phyloP scores from a whole-genome alignment of 2,113 vertebrate species.

The Embiotoca jacksoni region DNA sequence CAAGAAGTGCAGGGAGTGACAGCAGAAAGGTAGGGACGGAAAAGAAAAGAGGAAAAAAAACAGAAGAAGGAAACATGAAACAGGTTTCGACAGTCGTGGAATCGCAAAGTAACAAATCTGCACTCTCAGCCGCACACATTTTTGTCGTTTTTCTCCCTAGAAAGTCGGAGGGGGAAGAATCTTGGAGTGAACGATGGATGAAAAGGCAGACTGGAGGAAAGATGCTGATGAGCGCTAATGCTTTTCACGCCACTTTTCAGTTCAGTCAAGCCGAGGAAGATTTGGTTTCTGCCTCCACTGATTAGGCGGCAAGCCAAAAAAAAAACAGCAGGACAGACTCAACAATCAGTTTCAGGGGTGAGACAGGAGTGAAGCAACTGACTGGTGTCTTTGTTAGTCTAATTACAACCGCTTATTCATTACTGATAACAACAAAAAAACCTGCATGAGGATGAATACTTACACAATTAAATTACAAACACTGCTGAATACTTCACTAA shows the following conservation, averaged over 20 bases:
- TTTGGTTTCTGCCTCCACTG: conserved; percentile 50
- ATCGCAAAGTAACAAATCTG: conserved; percentile 51
- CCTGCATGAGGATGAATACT: not conserved
- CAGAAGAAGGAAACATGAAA: conserved; percentile 46
- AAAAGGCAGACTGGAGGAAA: conserved; percentile 31
- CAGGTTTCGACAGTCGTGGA: conserved; percentile 39
- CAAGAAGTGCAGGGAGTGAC: conserved; percentile 55
- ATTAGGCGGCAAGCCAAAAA: conserved; percentile 51
- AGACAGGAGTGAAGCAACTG: conserved; percentile 19
- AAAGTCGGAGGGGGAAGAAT: conserved; percentile 30
- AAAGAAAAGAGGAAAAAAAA: not conserved
- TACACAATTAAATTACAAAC: not conserved
- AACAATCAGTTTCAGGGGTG: conserved; percentile 8
- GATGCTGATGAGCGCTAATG: conserved; percentile 52
- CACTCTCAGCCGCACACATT: conserved; percentile 27
- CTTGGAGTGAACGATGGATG: not conserved
- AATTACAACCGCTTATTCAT: conserved; percentile 20
- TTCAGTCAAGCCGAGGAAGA: conserved; percentile 41
- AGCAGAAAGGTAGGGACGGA: conserved; percentile 37
- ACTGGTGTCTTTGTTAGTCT: conserved; percentile 39
- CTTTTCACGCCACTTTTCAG: conserved; percentile 42
- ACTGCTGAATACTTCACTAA: not conserved
- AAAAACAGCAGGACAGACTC: conserved; percentile 24
- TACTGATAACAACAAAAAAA: conserved; percentile 1
- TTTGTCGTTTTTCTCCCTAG: conserved; percentile 40